Conservation (phyloP, 64 coral and sea anemone genomes). For the Catalaphyllia jardinei region DNA sequence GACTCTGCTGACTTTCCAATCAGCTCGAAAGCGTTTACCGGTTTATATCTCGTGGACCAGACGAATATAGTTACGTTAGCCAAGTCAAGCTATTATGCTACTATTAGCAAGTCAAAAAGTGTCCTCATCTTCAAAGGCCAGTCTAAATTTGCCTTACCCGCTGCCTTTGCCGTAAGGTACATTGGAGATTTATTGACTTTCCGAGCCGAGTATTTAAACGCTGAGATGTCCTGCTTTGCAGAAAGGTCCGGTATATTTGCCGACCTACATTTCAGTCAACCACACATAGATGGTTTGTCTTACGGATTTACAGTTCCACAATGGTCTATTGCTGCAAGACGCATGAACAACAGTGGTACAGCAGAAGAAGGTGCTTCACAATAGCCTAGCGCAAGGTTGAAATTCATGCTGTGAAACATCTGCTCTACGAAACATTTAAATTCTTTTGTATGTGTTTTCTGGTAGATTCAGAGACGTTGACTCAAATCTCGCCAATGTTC, state of each 20-base stretch:
- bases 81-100: neutral
- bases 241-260: neutral
- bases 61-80: neutral
- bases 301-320: neutral
- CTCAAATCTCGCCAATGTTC: no score
- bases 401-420: no score
- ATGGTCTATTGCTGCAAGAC: slow-evolving; percentile 11
- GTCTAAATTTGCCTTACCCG: neutral
- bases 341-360: neutral
- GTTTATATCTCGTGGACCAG: neutral
- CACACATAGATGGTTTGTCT: slow-evolving; percentile 1
- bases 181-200: slow-evolving; percentile 35
- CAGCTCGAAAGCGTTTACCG: slow-evolving; percentile 3
- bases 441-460: no score
- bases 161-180: slow-evolving; percentile 7
- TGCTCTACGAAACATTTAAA: no score
- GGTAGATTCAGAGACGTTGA: no score
- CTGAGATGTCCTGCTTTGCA: neutral
- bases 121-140: neutral
- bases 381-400: no score
- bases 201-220: neutral
- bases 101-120: neutral
- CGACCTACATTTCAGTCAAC: neutral
- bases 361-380: no score
- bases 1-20: slow-evolving; percentile 12